phyloP scores from a whole-genome alignment of 2,888 invertebrate genomes.

The Andrena haemorrhoa region DNA sequence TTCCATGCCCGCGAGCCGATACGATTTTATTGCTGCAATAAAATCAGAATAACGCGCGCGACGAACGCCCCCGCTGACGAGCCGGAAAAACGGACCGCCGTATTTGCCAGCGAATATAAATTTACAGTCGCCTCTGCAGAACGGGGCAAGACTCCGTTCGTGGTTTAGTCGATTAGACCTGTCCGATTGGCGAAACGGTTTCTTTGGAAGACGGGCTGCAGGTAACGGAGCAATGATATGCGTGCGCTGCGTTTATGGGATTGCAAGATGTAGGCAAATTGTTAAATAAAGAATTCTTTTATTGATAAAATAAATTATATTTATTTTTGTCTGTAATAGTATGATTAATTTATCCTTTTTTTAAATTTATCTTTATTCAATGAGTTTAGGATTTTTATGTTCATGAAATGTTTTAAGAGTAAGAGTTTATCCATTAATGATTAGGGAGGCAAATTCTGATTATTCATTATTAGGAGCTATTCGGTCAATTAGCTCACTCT shows the following conservation, averaged over 20 bases:
- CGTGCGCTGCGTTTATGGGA: background rate
- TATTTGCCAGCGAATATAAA: conserved; percentile 62
- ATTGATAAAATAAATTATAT: background rate
- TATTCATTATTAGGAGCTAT: no score
- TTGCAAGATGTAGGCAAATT: no score
- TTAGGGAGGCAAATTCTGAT: no score
- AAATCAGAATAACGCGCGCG: conserved; percentile 59
- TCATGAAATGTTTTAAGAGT: no score
- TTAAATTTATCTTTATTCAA: no score
- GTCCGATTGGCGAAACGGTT: conserved; percentile 38
- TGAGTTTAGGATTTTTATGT: no score
- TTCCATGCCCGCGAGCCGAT: conserved; percentile 47
- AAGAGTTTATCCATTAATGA: no score
- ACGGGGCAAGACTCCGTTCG: background rate
- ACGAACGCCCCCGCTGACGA: conserved; percentile 37
- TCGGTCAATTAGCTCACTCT: no score
- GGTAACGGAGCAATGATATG: conserved; percentile 2
- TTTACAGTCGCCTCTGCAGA: conserved; percentile 38
- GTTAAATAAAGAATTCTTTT: background rate
- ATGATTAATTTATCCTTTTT: no score
- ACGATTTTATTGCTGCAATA: conserved; percentile 59
- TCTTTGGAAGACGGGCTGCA: background rate
- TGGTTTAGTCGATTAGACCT: conserved; percentile 55
- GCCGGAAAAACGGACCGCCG: conserved; percentile 38
- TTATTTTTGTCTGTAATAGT: no score